Evolutionary conservation across 2,888 invertebrate species (phyloP), one percentile per base, ranked within the genome.

Genomic region (Trypoxylon attenuatum): DNA sequence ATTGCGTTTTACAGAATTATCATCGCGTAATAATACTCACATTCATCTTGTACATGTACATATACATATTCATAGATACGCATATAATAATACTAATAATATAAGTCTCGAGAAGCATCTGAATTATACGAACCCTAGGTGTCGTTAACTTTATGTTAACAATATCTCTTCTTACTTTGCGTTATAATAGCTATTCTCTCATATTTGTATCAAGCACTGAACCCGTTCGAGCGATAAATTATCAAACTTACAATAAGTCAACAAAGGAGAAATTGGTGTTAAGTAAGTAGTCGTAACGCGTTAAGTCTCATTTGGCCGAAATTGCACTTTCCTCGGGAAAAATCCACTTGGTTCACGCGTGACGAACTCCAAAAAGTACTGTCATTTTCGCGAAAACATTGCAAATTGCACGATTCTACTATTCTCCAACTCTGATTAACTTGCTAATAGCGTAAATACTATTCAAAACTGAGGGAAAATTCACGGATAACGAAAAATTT

Each of bases 1-100:
- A 67, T 60, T 64, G 67, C 71, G 61, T 73, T 65, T 74, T 58
- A 62, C 55, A 62, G 56, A 59, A 63, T 61, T 38, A 43, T 73
- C 55, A 63, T 56, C 60, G 63, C 57, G 50, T 52, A 69, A 66
- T 76, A 71, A 76, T 73, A 78, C 73, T 77, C 69, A 78, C 76
- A 75, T 67, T 58, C 62, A 77, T 73, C 64, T 69, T 63, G 57
- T 54, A 59, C 63, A 74, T 49, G 41, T 70, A 54, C 65, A 57
- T 65, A 52, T 58, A 59, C 61, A 53, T 39, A 63, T 15, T 22
- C 23, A 39, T 60, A 21, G 45, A 53, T 62, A 25, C 27, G 18
- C 43, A 43, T 59, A 46, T 49, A 60, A 53, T 52, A 54, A 55
- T 69, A 69, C 51, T 66, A 72, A 64, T 74, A 66, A 59, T 66